A percentile compares a stretch with the other conserved stretches of the same genome.
These are phyloP conservation scores for Euthynnus affinis DNA, from an alignment of 2,797 vertebrate species.

Conservation along the genomic window DNA sequence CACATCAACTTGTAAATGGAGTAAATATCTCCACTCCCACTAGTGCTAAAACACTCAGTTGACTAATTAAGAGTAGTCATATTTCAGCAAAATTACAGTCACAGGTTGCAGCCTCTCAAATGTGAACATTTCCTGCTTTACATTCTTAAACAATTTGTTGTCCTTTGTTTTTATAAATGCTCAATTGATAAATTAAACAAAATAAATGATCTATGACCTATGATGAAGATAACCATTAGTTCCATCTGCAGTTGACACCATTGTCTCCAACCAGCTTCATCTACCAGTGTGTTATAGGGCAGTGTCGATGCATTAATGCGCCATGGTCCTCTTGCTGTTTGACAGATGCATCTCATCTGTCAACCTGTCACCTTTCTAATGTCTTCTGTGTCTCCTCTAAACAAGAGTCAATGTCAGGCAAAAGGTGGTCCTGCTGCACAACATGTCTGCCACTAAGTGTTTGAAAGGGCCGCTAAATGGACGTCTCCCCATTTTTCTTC, in stretches of 20 bases:
- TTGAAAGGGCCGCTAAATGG: constrained; percentile 79
- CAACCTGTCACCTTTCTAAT: constrained; percentile 72
- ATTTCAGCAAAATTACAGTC: not conserved
- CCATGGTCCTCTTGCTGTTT: constrained; percentile 40
- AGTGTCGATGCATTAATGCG: constrained; percentile 21
- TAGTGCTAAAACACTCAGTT: not conserved
- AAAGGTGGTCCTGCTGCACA: constrained; percentile 76
- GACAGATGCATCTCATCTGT: constrained; percentile 71
- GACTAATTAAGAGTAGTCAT: not conserved
- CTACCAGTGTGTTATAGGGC: not conserved
- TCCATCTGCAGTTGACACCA: constrained; percentile 20
- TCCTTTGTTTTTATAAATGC: too few relatives aligned
- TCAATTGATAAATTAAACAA: not conserved
- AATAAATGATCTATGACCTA: not conserved
- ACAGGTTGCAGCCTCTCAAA: too few relatives aligned
- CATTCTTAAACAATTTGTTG: too few relatives aligned
- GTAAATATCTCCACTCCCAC: constrained; percentile 1
- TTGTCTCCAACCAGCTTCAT: constrained; percentile 16
- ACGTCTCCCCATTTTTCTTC: constrained; percentile 82
- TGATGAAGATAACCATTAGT: not conserved
- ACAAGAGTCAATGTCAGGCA: constrained; percentile 78
- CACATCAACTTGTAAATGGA: not conserved
- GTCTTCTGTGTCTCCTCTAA: constrained; percentile 70
- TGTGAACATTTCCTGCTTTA: too few relatives aligned
- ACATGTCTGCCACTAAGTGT: constrained; percentile 86